Evolutionary conservation across 1,140 invertebrate species (phyloP).

Genomic region (Trichonephila inaurata): DNA sequence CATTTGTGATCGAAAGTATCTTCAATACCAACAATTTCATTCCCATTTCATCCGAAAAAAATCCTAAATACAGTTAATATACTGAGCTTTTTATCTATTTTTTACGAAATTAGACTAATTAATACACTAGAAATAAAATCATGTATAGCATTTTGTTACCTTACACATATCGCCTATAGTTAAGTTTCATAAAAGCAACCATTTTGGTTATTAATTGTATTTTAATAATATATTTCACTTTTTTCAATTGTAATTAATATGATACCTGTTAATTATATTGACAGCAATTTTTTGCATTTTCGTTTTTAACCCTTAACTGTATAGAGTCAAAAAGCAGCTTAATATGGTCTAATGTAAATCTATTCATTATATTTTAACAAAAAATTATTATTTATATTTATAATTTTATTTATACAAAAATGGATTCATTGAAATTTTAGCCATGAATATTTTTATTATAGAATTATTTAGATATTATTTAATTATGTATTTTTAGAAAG

Average conservation of each 20-base stretch:
- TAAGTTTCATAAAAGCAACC: too few species aligned
- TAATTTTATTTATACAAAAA: not conserved
- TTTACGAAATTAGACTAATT: too few species aligned
- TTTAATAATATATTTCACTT: too few species aligned
- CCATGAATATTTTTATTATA: slow-evolving; percentile 29
- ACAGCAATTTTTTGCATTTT: not conserved
- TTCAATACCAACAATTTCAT: too few species aligned
- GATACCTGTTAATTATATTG: too few species aligned
- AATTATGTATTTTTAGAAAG: not conserved
- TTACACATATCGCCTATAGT: not conserved
- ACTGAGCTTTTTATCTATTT: too few species aligned
- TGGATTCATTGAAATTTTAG: not conserved
- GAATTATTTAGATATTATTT: not conserved
- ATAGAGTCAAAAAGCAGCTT: slow-evolving; percentile 15
- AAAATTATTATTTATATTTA: not conserved
- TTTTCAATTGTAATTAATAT: too few species aligned
- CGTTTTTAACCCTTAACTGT: not conserved
- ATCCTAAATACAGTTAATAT: too few species aligned
- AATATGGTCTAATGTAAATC: not conserved
- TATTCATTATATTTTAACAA: slow-evolving; percentile 1
- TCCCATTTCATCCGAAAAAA: too few species aligned
- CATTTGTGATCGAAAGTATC: too few species aligned
- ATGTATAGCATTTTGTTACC: not conserved
- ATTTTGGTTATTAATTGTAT: too few species aligned
- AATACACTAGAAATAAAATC: too few species aligned